Evolutionary conservation across 1,140 invertebrate genomes (phyloP).

Genomic region (Drosophila ironensis): DNA sequence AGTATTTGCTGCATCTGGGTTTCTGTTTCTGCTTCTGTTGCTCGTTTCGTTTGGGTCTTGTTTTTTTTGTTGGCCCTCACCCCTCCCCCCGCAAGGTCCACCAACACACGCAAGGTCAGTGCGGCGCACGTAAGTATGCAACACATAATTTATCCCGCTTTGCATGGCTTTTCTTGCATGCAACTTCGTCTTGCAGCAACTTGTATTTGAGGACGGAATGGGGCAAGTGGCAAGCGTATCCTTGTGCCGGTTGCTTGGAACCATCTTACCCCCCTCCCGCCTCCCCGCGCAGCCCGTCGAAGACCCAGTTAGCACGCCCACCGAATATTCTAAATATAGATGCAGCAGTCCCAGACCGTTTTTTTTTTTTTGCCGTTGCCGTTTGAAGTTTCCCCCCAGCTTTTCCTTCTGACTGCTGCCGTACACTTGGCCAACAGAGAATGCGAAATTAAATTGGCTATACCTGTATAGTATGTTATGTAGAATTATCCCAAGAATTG

Average conservation of each 20-base stretch:
- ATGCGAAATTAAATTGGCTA: too few species aligned
- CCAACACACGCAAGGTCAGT: constrained; percentile 65
- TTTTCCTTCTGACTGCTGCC: background rate
- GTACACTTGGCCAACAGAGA: background rate
- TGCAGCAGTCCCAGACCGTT: constrained; percentile 12
- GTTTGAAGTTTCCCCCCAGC: constrained; percentile 1
- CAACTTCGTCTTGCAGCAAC: constrained; percentile 28
- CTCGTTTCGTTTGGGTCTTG: background rate
- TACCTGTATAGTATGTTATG: too few species aligned
- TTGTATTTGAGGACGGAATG: background rate
- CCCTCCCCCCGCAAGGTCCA: background rate
- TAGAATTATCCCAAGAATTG: too few species aligned
- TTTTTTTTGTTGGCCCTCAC: too few species aligned
- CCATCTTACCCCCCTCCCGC: background rate
- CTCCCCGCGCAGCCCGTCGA: background rate
- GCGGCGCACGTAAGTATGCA: constrained; percentile 74
- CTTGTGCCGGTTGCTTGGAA: constrained; percentile 45
- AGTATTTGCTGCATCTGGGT: too few species aligned
- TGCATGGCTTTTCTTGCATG: constrained; percentile 52
- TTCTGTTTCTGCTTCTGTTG: background rate
- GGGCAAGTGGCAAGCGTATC: constrained; percentile 27
- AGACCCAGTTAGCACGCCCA: constrained; percentile 24
- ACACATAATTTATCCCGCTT: constrained; percentile 67
- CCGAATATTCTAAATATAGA: constrained; percentile 44
- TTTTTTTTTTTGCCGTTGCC: background rate